Evolutionary conservation across 2,888 invertebrate species (phyloP).

Genomic region (Rhaphigaster nebulosa): DNA sequence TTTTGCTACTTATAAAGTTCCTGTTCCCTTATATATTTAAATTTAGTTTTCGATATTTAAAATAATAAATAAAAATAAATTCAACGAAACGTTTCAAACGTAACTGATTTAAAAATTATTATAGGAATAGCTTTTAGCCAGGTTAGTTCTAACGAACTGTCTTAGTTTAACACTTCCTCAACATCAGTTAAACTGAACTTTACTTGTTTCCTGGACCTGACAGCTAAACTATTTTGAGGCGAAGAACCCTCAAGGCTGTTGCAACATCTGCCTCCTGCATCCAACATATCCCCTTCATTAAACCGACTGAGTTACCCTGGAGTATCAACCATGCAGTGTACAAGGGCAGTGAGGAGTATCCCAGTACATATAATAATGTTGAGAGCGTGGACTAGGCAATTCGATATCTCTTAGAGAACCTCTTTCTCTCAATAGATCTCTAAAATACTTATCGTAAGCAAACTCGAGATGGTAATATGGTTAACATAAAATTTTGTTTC

Average conservation of each 20-base stretch:
- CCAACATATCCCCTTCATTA: conserved; percentile 16
- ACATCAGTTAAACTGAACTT: conserved; percentile 14
- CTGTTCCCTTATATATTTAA: neutral
- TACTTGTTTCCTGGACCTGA: neutral
- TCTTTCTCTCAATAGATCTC: neutral
- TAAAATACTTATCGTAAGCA: neutral
- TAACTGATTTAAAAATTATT: neutral
- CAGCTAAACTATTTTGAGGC: conserved; percentile 31
- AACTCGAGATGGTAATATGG: neutral
- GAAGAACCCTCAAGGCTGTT: neutral
- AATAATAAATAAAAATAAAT: neutral
- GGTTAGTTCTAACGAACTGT: neutral
- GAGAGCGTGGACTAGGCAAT: neutral
- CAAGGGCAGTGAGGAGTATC: neutral
- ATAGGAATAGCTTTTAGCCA: neutral
- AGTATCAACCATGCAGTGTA: neutral
- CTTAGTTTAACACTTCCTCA: conserved; percentile 8
- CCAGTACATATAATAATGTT: neutral
- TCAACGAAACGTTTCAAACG: too few species aligned
- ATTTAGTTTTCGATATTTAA: neutral
- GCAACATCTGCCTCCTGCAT: neutral
- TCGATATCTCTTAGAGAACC: neutral
- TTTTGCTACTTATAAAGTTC: neutral
- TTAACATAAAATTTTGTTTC: neutral
- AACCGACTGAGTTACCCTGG: neutral